Percentiles rank a stretch among this genome's conserved stretches.
Conservation (phyloP, 1,140 invertebrate genomes). For the Saccostrea echinata region DNA sequence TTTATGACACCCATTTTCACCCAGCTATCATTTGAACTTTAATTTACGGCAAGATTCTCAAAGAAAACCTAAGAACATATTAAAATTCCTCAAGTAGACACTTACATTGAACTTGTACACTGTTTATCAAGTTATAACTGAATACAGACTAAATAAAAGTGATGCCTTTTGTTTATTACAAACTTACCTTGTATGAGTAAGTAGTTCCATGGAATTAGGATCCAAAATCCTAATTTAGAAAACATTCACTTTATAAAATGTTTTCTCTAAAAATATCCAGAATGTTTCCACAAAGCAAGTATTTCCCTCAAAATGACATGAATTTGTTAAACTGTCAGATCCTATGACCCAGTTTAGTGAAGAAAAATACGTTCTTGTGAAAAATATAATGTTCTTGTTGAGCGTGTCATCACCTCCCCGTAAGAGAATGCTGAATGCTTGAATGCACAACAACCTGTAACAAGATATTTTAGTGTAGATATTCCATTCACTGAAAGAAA, state of each 20-base stretch:
- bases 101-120: background rate
- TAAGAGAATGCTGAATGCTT: background rate
- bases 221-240: background rate
- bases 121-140: background rate
- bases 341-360: background rate
- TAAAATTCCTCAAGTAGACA: background rate
- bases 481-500: background rate
- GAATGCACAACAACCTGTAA: constrained; percentile 6
- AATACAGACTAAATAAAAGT: too few species aligned
- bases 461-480: background rate
- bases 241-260: background rate
- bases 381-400: background rate
- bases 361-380: background rate
- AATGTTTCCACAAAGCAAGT: background rate
- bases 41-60: background rate
- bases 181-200: too few species aligned
- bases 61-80: background rate
- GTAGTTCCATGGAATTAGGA: too few species aligned
- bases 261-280: background rate
- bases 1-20: background rate
- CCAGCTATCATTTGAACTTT: constrained; percentile 15
- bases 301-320: background rate
- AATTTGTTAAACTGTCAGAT: background rate
- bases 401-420: background rate
- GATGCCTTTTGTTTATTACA: too few species aligned